Evolutionary conservation across 2,888 invertebrate species (phyloP), one percentile per base, ranked within the genome.

Genomic region (Erebia aethiops): DNA sequence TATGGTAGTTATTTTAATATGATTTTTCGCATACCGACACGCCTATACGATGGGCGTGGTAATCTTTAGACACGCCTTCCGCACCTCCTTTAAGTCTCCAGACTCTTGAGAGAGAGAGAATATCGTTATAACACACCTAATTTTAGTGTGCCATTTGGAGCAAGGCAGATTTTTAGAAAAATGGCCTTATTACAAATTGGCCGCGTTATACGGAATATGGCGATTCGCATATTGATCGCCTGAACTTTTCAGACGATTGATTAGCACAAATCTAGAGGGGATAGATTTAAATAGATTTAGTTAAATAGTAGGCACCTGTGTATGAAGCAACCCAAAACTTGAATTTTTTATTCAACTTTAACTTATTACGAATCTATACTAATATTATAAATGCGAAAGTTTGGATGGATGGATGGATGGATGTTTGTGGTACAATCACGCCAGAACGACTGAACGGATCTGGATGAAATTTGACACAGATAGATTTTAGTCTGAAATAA

Each of bases 241-340:
- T 70, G 73, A 93, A 92, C 88, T 92, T 92, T 91, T 87, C 90
- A 92, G 92, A 92, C 92, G 86, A 91, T 91, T 92, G 91, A 90
- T 92, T 87, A 80, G 84, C 85, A 84, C 83, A 81, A 64, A 54
- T 64, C 35, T 81, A 77, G 74, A 72, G 71, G 75, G 76, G 78
- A 76, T 74, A 68, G 71, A 74, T 74, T 78, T 56, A 74, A 70
- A 61, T 68, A 63, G 70, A 16, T 26, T 71, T 18, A n/a, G 43
- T 64, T 16, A 14, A 26, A 51, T 11, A 60, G 51, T 35, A 35
- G 35, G 35, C 49, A 67, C 26, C n/a, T 35, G 67, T 13, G 61
- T 46, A 61, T 35, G 7, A 35, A 35, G 35, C 14, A 60, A 26
- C 26, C 21, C 2, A 26, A 14, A 57, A 13, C 14, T 7, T 5